Percentiles rank a stretch among this genome's conserved stretches.
Conservation (phyloP, 2,888 invertebrate species). For the Cyclophora albipunctata region DNA sequence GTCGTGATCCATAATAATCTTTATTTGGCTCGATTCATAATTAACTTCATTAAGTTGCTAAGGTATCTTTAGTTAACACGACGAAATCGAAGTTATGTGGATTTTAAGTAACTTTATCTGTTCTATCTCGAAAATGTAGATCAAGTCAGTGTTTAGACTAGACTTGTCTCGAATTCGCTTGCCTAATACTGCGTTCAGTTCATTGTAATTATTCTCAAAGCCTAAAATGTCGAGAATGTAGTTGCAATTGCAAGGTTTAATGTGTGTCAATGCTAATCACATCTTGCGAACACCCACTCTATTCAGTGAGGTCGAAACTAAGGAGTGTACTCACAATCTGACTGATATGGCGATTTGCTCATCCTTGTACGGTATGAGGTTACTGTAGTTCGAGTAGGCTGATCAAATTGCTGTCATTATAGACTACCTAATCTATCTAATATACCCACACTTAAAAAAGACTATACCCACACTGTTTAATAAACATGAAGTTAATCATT, state of each 20-base stretch:
- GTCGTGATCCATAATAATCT: conserved; percentile 18
- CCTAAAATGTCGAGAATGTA: conserved; percentile 43
- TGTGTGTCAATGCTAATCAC: conserved; percentile 67
- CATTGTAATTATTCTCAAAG: conserved; percentile 31
- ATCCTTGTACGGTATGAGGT: conserved; percentile 17
- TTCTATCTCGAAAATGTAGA: too few relatives aligned
- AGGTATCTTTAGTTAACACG: too few relatives aligned
- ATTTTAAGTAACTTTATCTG: too few relatives aligned
- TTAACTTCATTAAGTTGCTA: too few relatives aligned
- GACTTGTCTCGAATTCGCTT: too few relatives aligned
- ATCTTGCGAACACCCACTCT: conserved; percentile 47
- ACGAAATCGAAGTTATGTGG: too few relatives aligned
- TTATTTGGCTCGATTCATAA: too few relatives aligned
- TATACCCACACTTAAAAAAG: too few relatives aligned
- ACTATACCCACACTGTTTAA: too few relatives aligned
- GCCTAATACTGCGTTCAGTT: too few relatives aligned
- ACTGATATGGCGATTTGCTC: conserved; percentile 38
- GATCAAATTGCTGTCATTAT: neutral
- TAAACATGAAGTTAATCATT: too few relatives aligned
- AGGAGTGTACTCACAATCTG: conserved; percentile 38
- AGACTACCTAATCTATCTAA: neutral
- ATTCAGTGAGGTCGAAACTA: conserved; percentile 46
- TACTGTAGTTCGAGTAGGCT: conserved; percentile 13
- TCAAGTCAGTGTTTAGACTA: too few relatives aligned
- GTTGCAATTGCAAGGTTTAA: conserved; percentile 41